These are phyloP conservation scores for Chymomyza caudatula DNA, from an alignment of 2,888 invertebrate species.

Conservation along the genomic window DNA sequence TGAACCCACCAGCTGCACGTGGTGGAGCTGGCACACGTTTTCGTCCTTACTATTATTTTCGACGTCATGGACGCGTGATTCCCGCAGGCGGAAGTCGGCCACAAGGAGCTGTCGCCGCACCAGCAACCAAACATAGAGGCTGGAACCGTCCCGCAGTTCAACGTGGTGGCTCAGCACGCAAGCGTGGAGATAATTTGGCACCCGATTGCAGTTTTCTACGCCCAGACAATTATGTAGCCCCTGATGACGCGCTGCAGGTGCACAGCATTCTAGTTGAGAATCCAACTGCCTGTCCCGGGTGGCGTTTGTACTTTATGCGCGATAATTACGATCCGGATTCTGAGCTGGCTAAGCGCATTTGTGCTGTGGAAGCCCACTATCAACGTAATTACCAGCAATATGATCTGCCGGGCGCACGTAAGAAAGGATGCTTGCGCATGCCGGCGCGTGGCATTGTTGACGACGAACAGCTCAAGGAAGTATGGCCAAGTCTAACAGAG, in stretches of 20 bases:
- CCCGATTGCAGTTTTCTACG: constrained; percentile 61
- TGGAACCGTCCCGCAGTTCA: constrained; percentile 31
- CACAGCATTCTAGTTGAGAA: constrained; percentile 59
- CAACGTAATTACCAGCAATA: constrained; percentile 64
- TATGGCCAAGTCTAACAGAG: constrained; percentile 83
- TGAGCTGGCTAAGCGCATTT: constrained; percentile 79
- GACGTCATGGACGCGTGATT: constrained; percentile 69
- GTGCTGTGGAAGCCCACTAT: constrained; percentile 81
- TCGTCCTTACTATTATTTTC: constrained; percentile 72
- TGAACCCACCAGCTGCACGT: constrained; percentile 55
- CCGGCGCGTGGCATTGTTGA: constrained; percentile 80
- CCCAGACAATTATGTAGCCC: constrained; percentile 62
- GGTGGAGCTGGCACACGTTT: constrained; percentile 59
- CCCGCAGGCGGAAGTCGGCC: constrained; percentile 52
- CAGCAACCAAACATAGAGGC: constrained; percentile 31
- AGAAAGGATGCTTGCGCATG: constrained; percentile 74
- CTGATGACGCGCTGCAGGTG: constrained; percentile 54
- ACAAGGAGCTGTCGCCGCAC: background rate
- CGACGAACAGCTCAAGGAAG: constrained; percentile 80
- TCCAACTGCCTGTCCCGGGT: constrained; percentile 81
- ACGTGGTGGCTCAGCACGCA: background rate
- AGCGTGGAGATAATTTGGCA: constrained; percentile 11
- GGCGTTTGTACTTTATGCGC: constrained; percentile 88
- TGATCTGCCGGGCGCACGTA: constrained; percentile 46
- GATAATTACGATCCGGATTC: constrained; percentile 80